phyloP scores from a whole-genome alignment of 2,888 invertebrate species.

The Napeogenes inachia region DNA sequence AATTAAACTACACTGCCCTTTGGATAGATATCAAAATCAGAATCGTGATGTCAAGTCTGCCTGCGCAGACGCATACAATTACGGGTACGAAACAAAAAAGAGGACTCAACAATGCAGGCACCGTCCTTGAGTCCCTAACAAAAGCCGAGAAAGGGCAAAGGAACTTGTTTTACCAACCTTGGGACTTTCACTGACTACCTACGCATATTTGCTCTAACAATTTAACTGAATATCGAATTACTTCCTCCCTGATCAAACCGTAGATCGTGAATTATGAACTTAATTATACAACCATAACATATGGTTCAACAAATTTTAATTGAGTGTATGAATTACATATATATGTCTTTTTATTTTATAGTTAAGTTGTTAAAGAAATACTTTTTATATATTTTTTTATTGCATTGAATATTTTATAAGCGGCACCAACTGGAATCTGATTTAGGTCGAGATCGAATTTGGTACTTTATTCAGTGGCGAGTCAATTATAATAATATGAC shows the following conservation, averaged over 20 bases:
- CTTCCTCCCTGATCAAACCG: conserved; percentile 14
- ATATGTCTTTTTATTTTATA: not conserved
- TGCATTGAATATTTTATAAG: conserved; percentile 36
- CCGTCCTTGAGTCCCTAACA: conserved; percentile 74
- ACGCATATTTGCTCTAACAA: conserved; percentile 46
- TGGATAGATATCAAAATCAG: conserved; percentile 53
- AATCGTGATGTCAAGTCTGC: conserved; percentile 58
- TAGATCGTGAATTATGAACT: not conserved
- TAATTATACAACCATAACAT: not conserved
- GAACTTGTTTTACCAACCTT: conserved; percentile 73
- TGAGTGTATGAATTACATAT: not conserved
- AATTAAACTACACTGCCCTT: conserved; percentile 45
- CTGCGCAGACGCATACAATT: conserved; percentile 72
- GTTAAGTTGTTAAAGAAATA: not conserved
- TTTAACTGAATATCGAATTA: conserved; percentile 12
- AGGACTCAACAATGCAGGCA: conserved; percentile 64
- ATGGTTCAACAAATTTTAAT: not conserved
- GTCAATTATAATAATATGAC: conserved; percentile 60
- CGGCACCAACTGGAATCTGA: conserved; percentile 43
- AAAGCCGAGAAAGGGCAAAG: conserved; percentile 76
- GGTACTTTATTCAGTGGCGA: conserved; percentile 52
- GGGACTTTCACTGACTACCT: conserved; percentile 75
- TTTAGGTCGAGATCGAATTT: conserved; percentile 65
- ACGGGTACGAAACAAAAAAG: conserved; percentile 63
- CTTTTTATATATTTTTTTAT: not conserved